phyloP scores from a whole-genome alignment of 2,797 vertebrate species.

The Onychomys arenicola region DNA sequence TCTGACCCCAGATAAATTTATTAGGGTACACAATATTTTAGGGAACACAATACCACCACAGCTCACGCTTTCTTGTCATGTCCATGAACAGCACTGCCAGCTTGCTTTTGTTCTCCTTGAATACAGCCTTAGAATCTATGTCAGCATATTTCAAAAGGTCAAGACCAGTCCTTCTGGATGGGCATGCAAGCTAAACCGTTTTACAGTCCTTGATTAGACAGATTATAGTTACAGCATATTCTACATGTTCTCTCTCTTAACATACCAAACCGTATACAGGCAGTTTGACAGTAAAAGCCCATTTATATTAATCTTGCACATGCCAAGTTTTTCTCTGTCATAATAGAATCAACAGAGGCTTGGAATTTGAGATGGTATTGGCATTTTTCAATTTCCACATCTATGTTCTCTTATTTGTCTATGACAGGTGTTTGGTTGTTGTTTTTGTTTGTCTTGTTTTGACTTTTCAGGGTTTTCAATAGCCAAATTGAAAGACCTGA shows the following conservation, averaged over 20 bases:
- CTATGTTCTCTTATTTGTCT: not conserved
- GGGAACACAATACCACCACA: too few relatives aligned
- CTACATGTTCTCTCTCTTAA: not conserved
- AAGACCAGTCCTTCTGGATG: not conserved
- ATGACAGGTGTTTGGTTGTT: not conserved
- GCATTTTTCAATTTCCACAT: not conserved
- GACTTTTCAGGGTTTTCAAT: not conserved
- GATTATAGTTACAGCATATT: not conserved
- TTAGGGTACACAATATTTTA: too few relatives aligned
- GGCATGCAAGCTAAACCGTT: not conserved
- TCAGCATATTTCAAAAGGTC: not conserved
- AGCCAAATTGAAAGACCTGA: not conserved
- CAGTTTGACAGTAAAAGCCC: not conserved
- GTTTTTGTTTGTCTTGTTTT: not conserved
- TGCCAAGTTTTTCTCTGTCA: not conserved
- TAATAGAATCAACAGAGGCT: not conserved
- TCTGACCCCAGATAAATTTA: too few relatives aligned
- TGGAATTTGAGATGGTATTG: not conserved
- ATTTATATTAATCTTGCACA: not conserved
- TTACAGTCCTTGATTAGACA: not conserved
- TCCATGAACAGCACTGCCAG: not conserved
- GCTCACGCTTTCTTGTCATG: not conserved
- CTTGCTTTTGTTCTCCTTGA: not conserved
- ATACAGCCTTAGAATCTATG: not conserved
- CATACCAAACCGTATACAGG: not conserved